Conservation (phyloP, 53 echinoderm and acorn worm species). For the Paracentrotus lividus region DNA sequence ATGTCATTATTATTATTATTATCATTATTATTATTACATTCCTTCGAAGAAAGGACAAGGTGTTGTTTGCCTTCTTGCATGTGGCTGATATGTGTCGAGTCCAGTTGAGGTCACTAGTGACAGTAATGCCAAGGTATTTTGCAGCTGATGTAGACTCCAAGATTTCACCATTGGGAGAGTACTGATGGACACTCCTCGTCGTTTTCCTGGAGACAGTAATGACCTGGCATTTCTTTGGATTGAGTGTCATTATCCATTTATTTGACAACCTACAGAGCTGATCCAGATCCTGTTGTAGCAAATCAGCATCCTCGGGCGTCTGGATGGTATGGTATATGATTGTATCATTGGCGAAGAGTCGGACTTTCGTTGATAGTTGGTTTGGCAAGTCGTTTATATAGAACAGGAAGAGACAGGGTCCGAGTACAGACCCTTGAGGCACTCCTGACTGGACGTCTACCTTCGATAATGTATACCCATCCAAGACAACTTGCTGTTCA, state of each 20-base stretch:
- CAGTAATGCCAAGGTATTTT: constrained; percentile 6
- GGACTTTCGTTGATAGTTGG: constrained; percentile 49
- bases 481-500: constrained; percentile 40
- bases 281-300: constrained; percentile 54
- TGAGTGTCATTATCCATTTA: constrained; percentile 59
- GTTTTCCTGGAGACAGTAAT: constrained; percentile 50
- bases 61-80: constrained; percentile 60
- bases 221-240: constrained; percentile 47
- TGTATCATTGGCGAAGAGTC: constrained; percentile 70
- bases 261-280: constrained; percentile 36
- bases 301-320: not conserved
- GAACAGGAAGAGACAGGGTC: constrained; percentile 73
- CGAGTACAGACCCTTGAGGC: constrained; percentile 73
- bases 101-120: constrained; percentile 47
- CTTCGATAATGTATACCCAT: constrained; percentile 29
- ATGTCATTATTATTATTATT: too few species aligned
- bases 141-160: not conserved
- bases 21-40: too few species aligned
- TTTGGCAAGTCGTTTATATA: constrained; percentile 67
- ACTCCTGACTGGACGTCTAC: constrained; percentile 47
- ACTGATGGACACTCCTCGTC: constrained; percentile 32
- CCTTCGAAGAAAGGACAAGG: constrained; percentile 49
- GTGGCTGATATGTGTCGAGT: constrained; percentile 10
- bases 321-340: constrained; percentile 54
- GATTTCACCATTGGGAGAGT: constrained; percentile 20